Evolutionary conservation across 2,888 invertebrate genomes (phyloP).

Genomic region (Tachina fera): DNA sequence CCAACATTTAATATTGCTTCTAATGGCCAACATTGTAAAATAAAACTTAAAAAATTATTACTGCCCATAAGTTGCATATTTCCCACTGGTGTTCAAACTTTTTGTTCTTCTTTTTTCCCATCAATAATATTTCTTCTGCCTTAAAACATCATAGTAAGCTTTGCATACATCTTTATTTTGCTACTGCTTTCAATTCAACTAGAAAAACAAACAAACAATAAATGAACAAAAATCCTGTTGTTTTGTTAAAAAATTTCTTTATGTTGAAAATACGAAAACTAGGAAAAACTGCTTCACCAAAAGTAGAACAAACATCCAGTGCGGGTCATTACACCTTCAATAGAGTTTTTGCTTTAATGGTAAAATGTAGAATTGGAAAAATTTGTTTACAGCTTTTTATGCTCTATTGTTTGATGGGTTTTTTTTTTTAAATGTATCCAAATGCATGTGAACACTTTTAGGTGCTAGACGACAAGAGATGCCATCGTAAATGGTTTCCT

Average conservation of each 20-base stretch:
- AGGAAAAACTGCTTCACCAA: slow-evolving; percentile 48
- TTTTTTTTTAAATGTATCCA: slow-evolving; percentile 28
- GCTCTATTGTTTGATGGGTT: slow-evolving; percentile 38
- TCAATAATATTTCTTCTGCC: not conserved
- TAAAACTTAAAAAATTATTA: no score
- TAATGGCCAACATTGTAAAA: no score
- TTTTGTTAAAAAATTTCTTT: slow-evolving; percentile 33
- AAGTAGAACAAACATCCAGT: slow-evolving; percentile 67
- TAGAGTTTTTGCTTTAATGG: slow-evolving; percentile 36
- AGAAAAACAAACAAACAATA: slow-evolving; percentile 12
- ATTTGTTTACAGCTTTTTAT: slow-evolving; percentile 26
- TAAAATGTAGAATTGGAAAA: slow-evolving; percentile 25
- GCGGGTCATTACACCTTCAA: slow-evolving; percentile 64
- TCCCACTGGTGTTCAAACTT: not conserved
- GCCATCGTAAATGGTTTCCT: slow-evolving; percentile 50
- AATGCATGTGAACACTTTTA: slow-evolving; percentile 28
- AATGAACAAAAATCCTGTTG: slow-evolving; percentile 37
- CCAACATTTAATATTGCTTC: no score
- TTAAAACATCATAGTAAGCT: not conserved
- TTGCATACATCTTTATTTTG: not conserved
- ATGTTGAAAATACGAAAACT: slow-evolving; percentile 50
- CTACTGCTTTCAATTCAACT: not conserved
- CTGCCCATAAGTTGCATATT: not conserved
- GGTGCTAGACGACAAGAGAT: slow-evolving; percentile 32
- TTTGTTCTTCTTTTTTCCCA: not conserved